Conservation (phyloP, 1,140 invertebrate genomes). For the Drosophila tsacasi region DNA sequence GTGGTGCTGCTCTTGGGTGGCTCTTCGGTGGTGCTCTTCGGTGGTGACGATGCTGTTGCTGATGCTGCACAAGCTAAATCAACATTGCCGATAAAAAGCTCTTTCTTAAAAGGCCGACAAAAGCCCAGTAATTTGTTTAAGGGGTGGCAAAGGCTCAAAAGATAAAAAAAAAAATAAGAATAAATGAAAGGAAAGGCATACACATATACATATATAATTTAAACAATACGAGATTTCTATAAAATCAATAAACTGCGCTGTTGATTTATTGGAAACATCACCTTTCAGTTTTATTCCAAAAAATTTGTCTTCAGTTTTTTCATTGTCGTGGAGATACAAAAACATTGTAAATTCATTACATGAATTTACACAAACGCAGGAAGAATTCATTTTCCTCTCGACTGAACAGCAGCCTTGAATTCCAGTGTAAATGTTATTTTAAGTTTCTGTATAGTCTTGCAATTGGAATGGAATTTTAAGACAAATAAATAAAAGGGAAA, state of each 20-base stretch:
- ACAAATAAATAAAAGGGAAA: not conserved
- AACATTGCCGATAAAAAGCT: conserved; percentile 13
- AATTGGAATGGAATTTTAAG: conserved; percentile 6
- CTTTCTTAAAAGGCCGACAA: conserved; percentile 3
- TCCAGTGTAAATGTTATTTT: conserved; percentile 15
- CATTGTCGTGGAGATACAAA: conserved; percentile 2
- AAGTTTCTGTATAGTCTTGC: conserved; percentile 14
- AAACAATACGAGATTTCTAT: not conserved
- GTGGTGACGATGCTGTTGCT: conserved; percentile 11
- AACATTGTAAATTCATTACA: conserved; percentile 20
- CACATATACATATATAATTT: conserved; percentile 1
- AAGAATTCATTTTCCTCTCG: conserved; percentile 15
- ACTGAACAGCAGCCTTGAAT: conserved; percentile 8
- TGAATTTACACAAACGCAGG: conserved; percentile 3
- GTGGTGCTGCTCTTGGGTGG: conserved; percentile 13
- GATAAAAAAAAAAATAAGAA: not conserved
- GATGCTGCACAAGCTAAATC: conserved; percentile 15
- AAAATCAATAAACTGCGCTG: conserved; percentile 10
- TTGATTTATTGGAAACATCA: conserved; percentile 1
- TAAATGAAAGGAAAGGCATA: not conserved
- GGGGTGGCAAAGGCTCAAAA: conserved; percentile 9
- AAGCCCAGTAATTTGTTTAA: conserved; percentile 10
- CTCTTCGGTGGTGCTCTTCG: conserved; percentile 9
- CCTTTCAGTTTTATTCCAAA: not conserved
- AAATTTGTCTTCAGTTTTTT: not conserved